A percentile compares a stretch with the other conserved stretches of the same genome.
Evolutionary conservation across 2,113 vertebrate genomes (phyloP).

Genomic region (Equus quagga): DNA sequence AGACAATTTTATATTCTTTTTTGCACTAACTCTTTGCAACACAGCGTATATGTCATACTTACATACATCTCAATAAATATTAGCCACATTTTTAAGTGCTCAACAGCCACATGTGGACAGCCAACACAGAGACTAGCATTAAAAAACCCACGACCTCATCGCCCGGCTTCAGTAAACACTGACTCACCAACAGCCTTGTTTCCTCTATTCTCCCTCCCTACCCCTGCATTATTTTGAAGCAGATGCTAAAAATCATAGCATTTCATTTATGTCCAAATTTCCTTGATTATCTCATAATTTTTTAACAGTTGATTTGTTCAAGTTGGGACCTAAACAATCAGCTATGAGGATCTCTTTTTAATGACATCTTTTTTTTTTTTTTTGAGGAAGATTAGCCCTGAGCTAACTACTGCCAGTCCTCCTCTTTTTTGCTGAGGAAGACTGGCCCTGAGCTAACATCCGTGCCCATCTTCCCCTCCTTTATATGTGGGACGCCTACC

Average conservation of each 20-base stretch:
- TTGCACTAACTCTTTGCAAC: not conserved
- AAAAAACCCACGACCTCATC: not conserved
- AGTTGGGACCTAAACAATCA: not conserved
- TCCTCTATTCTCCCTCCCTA: not conserved
- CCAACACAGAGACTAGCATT: not conserved
- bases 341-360: not conserved
- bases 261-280: conserved; percentile 21
- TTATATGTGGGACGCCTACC: too few species aligned
- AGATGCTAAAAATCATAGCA: not conserved
- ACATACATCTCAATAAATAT: not conserved
- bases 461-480: too few species aligned
- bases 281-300: not conserved
- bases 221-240: not conserved
- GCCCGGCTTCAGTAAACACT: not conserved
- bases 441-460: too few species aligned
- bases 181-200: not conserved
- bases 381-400: too few species aligned
- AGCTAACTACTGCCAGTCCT: too few species aligned
- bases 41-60: not conserved
- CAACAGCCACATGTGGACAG: not conserved
- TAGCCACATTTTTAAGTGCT: not conserved
- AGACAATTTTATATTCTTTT: not conserved
- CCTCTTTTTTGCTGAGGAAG: too few species aligned
- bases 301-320: not conserved
- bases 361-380: not conserved